Percentiles rank a stretch among this genome's conserved stretches.
phyloP scores from a whole-genome alignment of 2,888 invertebrate genomes.

The Glaucopsyche alexis region DNA sequence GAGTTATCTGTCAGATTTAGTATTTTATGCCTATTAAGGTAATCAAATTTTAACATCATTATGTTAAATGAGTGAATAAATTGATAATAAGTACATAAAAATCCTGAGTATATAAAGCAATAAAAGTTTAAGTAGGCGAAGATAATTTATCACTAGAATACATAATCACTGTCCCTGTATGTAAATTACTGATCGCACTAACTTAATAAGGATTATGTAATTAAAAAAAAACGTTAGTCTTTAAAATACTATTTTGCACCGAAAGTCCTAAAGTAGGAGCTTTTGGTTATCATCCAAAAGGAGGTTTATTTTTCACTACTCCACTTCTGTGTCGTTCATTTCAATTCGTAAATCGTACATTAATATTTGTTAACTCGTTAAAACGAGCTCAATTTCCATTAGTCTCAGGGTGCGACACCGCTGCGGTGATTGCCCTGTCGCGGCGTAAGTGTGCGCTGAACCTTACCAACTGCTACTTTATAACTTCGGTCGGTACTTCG shows the following conservation, averaged over 20 bases:
- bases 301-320: not conserved
- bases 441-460: not conserved
- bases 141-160: conserved; percentile 3
- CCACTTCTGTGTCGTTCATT: not conserved
- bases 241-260: too few relatives aligned
- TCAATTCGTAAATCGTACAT: conserved; percentile 1
- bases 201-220: not conserved
- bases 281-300: not conserved
- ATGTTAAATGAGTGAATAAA: conserved; percentile 7
- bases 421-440: conserved; percentile 1
- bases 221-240: not conserved
- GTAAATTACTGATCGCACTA: not conserved
- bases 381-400: conserved; percentile 13
- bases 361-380: conserved; percentile 6
- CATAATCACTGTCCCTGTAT: not conserved
- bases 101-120: conserved; percentile 11
- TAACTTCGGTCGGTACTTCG: not conserved
- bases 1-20: conserved; percentile 11
- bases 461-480: not conserved
- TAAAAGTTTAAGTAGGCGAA: conserved; percentile 1
- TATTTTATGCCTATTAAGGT: conserved; percentile 9
- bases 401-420: not conserved
- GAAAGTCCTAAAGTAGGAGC: too few relatives aligned
- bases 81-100: conserved; percentile 18
- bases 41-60: conserved; percentile 20